These are phyloP conservation scores for Pampusana beccarii DNA, from an alignment of 2,113 vertebrate species.

Conservation along the genomic window DNA sequence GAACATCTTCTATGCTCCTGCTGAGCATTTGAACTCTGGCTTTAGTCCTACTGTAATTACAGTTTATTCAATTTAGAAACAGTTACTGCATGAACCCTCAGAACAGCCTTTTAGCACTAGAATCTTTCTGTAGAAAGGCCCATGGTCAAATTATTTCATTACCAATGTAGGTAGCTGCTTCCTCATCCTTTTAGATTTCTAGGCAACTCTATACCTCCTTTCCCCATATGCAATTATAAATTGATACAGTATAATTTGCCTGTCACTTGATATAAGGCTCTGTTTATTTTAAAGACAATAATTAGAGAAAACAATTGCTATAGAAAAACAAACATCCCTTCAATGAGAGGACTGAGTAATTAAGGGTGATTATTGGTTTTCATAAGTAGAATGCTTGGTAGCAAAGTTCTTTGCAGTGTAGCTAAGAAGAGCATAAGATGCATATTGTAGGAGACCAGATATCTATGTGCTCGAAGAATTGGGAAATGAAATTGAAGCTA, in stretches of 20 bases:
- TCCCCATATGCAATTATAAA: constrained; percentile 38
- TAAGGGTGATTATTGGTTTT: constrained; percentile 35
- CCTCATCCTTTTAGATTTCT: constrained; percentile 6
- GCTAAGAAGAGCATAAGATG: not conserved
- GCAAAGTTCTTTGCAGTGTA: not conserved
- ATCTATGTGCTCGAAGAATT: not conserved
- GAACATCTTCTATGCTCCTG: not conserved
- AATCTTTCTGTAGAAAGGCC: not conserved
- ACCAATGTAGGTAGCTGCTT: not conserved
- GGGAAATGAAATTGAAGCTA: not conserved
- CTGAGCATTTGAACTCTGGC: constrained; percentile 6
- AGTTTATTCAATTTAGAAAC: constrained; percentile 21
- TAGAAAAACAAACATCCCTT: constrained; percentile 66
- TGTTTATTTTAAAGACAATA: constrained; percentile 60
- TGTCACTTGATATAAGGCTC: not conserved
- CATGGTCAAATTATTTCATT: constrained; percentile 45
- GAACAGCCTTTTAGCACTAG: not conserved
- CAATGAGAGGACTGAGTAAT: constrained; percentile 26
- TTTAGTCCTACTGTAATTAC: constrained; percentile 49
- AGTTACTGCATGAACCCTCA: not conserved
- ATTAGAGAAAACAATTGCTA: constrained; percentile 68
- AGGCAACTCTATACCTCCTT: not conserved
- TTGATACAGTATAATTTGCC: constrained; percentile 22
- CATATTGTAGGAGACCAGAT: not conserved
- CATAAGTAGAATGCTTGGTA: not conserved